Conservation (phyloP, 1,140 invertebrate species). For the Brachionus rotundiformis region DNA sequence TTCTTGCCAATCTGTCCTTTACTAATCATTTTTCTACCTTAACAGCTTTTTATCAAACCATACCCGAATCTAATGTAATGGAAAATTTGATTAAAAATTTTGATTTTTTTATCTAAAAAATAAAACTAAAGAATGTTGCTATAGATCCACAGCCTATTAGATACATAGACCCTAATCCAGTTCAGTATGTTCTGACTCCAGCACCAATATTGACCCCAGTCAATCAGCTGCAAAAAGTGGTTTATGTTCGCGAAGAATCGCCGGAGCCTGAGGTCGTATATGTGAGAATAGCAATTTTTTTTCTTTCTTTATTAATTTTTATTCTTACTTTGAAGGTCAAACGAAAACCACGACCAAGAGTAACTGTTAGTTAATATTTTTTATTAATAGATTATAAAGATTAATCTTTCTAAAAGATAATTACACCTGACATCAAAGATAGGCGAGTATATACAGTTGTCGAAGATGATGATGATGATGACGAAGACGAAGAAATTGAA, state of each 20-base stretch:
- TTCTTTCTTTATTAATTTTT: not conserved
- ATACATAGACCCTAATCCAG: not conserved
- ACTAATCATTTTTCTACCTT: not conserved
- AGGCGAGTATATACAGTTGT: not conserved
- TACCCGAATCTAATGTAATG: constrained; percentile 20
- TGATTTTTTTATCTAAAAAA: not conserved
- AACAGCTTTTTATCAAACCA: constrained; percentile 43
- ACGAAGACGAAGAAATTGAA: not conserved
- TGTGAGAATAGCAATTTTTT: not conserved
- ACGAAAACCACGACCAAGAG: not conserved
- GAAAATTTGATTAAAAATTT: not conserved
- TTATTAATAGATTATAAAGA: too few relatives aligned
- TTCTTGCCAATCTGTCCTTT: not conserved
- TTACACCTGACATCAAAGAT: not conserved
- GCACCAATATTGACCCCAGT: not conserved
- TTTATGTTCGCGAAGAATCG: constrained; percentile 14
- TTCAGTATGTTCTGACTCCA: not conserved
- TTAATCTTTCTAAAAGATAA: not conserved
- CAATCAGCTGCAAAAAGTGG: not conserved
- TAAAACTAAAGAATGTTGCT: not conserved
- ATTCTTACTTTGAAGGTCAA: not conserved
- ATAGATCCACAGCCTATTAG: not conserved
- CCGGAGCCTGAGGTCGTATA: constrained; percentile 18
- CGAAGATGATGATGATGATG: not conserved
- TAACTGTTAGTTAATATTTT: too few relatives aligned